phyloP scores from a whole-genome alignment of 1,140 invertebrate species.

The Mercenaria mercenaria region DNA sequence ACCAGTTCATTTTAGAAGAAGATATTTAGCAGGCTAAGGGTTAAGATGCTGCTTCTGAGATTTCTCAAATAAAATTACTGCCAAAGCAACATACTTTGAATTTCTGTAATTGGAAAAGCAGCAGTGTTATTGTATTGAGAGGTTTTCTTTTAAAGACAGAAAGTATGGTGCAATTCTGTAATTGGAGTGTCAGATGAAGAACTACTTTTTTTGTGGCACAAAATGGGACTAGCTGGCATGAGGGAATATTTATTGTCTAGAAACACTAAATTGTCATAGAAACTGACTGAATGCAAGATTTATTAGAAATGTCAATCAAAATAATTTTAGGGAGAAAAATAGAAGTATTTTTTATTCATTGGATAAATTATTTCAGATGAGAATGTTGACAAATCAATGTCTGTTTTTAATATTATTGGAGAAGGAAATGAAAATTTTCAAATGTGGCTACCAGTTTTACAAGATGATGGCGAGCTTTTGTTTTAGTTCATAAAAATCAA shows the following conservation, averaged over 20 bases:
- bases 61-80: not conserved
- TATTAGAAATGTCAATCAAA: not conserved
- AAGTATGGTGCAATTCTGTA: not conserved
- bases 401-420: no score
- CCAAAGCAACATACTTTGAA: not conserved
- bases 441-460: no score
- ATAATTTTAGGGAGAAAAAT: not conserved
- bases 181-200: no score
- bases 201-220: not conserved
- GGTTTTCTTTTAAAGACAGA: not conserved
- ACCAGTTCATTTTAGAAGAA: no score
- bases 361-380: not conserved
- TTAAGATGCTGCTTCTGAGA: no score
- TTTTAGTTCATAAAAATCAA: no score
- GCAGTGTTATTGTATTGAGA: not conserved
- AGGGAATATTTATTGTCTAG: constrained; percentile 16
- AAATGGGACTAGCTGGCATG: not conserved
- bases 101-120: not conserved
- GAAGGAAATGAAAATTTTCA: no score
- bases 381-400: no score
- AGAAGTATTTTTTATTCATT: not conserved
- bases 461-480: no score
- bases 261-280: no score
- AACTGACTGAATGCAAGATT: not conserved
- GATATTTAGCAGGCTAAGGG: no score